Percentiles rank a stretch among this genome's conserved stretches.
Evolutionary conservation across 2,113 vertebrate species (phyloP).

Genomic region (Hepsetus odoe): DNA sequence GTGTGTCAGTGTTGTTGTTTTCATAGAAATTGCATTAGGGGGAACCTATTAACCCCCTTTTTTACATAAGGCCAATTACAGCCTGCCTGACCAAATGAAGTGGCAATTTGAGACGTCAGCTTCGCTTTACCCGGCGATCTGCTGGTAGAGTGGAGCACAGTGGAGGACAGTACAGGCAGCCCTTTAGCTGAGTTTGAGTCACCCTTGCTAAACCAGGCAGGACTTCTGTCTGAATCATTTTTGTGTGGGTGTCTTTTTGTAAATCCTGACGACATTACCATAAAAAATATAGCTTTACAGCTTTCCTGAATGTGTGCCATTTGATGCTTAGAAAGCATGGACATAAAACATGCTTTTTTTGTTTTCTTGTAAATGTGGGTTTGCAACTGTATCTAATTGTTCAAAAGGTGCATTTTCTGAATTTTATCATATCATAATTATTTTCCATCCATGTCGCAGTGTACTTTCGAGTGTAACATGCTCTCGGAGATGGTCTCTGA

Average conservation of each 20-base stretch:
- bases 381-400: not conserved
- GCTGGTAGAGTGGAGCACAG: conserved; percentile 41
- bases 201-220: conserved; percentile 6
- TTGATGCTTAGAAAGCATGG: conserved; percentile 53
- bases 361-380: conserved; percentile 3
- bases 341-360: conserved; percentile 63
- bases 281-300: conserved; percentile 66
- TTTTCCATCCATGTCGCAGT: too few species aligned
- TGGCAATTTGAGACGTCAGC: conserved; percentile 52
- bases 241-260: conserved; percentile 49
- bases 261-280: conserved; percentile 57
- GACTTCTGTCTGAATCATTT: conserved; percentile 44
- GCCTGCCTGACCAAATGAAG: conserved; percentile 59
- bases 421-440: too few species aligned
- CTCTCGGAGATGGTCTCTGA: too few species aligned
- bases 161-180: conserved; percentile 22
- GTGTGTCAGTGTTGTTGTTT: conserved; percentile 57
- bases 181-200: conserved; percentile 18
- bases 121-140: conserved; percentile 42
- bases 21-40: conserved; percentile 67
- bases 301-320: conserved; percentile 68
- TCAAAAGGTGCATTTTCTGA: not conserved
- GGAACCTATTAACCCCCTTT: conserved; percentile 53
- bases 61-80: conserved; percentile 60
- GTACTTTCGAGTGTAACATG: too few species aligned